Conservation (phyloP, 92 coral and sea anemone species). For the Isaurus tuberculatus region DNA sequence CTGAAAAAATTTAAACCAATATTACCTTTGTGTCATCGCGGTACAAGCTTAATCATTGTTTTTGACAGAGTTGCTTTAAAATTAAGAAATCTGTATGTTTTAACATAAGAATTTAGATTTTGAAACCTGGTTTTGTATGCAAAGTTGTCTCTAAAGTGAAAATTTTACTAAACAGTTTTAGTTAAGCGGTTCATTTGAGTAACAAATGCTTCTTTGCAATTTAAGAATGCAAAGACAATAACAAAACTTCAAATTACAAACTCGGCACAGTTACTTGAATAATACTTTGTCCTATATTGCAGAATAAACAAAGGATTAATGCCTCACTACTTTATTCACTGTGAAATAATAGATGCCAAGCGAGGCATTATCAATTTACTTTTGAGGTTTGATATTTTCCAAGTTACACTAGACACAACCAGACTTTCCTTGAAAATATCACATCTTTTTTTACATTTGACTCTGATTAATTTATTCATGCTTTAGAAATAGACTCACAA, state of each 20-base stretch:
- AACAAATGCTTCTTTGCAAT: background rate
- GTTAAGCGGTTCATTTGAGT: background rate
- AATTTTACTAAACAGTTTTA: no score
- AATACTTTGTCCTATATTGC: background rate
- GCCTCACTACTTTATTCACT: background rate
- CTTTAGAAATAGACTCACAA: background rate
- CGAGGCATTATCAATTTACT: background rate
- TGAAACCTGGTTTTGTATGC: no score
- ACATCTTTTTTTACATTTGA: background rate
- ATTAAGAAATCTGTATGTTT: no score
- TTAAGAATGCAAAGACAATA: background rate
- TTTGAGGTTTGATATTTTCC: background rate
- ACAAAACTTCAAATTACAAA: background rate
- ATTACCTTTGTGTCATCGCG: no score
- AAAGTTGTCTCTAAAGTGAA: no score
- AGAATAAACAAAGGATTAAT: conserved; percentile 21
- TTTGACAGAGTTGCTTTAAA: no score
- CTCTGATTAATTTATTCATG: background rate
- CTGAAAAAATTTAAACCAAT: no score
- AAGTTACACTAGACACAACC: background rate
- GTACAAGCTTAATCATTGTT: no score
- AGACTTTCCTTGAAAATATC: background rate
- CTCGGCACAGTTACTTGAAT: background rate
- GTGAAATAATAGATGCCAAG: conserved; percentile 16
- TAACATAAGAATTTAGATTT: no score